Evolutionary conservation across 2,888 invertebrate species (phyloP), one percentile per base, ranked within the genome.

Genomic region (Danaus chrysippus): DNA sequence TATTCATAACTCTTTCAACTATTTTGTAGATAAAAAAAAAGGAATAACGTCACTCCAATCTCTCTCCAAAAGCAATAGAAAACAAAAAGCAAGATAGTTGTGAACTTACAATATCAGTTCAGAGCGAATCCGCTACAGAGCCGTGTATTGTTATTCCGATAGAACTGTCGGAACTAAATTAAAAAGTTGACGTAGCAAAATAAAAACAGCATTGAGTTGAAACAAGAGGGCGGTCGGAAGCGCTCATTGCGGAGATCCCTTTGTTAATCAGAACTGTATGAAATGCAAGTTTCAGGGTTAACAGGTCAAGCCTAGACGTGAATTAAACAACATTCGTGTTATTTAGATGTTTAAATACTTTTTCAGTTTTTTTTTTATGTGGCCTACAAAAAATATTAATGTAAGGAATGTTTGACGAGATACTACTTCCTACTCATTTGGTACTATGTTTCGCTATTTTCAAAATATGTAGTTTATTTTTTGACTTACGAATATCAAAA

Each of bases 151-250:
- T 69, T 64, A 61, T 56, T 52, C 54, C 59, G 54, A 12, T 11
- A 23, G 60, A 62, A 65, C 44, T 46, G 61, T 55, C 59, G 63
- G 62, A 73, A 76, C 73, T 73, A 78, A 80, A 83, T 80, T 77
- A 80, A 82, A 49, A 84, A 81, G 76, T 80, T 78, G 70, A 73
- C 68, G 70, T 9, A 17, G 17, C 49, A 10, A 59, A 54, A 54
- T 49, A 58, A 57, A 63, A 63, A 59, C 56, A 49, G 49, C 49
- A 49, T 49, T 49, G 49, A 49, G 49, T 17, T 49, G 17, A 49
- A 49, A 49, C 49, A 49, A 49, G 17, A 23, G 54, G 52, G 58
- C 41, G 58, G 62, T 54, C 56, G 62, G 62, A 66, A 67, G 65
- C 67, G 68, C 67, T 49, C 49, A 5, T 49, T 49, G 49, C 15